Evolutionary conservation across 2,113 vertebrate genomes (phyloP), one percentile per base, ranked within the genome.

Genomic region (Phainopepla nitens): DNA sequence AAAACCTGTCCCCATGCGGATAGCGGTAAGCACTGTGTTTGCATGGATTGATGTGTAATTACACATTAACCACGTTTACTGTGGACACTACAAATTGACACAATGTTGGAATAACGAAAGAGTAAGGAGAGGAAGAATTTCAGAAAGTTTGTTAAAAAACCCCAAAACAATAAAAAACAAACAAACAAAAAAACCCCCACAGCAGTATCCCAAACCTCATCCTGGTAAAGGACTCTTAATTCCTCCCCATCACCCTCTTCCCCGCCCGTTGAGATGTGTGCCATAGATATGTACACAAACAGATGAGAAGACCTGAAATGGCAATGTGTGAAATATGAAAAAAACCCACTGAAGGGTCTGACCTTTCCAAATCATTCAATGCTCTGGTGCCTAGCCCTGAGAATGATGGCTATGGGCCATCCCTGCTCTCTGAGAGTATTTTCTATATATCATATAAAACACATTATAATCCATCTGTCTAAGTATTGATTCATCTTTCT

Each of bases 301-400:
- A 73, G 82, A 93, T 39, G 47, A 90, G 75, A 85, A 66, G 84
- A 82, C 33, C 23, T 86, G 71, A 86, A 95, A 81, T 64, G n/a
- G 79, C 49, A 93, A 86, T n/a, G 41, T 66, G 83, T 81, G 75
- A 93, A 70, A 73, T 51, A 90, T 11, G 29, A 68, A 87, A 92
- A 93, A 82, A 53, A 28, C 23, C 22, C 35, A 23, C 44, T 92
- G 83, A 93, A 90, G 69, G 61, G 57, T 91, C 85, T 97, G 96
- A 95, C 95, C 92, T 96, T 89, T 96, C 96, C 92, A 94, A 91
- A 97, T 96, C 97, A 93, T 90, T 96, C 90, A 93, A 56, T 82
- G 80, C 57, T 89, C 72, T 68, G 61, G 66, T 80, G 68, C 64
- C 61, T 93, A 61, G 50, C 87, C 92, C 42, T 24, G 62, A 89